A percentile compares a stretch with the other conserved stretches of the same genome.
Evolutionary conservation across 1,140 invertebrate species (phyloP).

Genomic region (Zelostemma sp.): DNA sequence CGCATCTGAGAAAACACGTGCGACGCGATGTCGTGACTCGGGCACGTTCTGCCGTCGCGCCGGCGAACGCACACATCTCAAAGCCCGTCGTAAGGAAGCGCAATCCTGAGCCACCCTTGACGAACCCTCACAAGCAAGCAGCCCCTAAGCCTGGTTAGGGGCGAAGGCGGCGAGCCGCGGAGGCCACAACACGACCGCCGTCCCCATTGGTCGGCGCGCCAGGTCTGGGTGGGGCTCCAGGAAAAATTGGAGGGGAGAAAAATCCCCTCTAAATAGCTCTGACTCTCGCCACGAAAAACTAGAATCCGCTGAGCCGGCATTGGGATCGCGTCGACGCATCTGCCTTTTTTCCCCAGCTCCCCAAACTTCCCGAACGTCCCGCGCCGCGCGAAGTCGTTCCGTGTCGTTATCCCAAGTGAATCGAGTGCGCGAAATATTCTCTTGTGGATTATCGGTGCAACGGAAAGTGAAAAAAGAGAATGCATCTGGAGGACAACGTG

Average conservation of each 20-base stretch:
- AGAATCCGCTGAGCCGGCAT: conserved; percentile 68
- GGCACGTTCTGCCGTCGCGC: no score
- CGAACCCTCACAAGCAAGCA: conserved; percentile 39
- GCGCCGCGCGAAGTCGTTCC: not conserved
- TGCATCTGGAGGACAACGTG: conserved; percentile 71
- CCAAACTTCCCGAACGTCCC: no score
- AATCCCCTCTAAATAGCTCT: conserved; percentile 69
- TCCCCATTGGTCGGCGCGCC: conserved; percentile 68
- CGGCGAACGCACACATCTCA: no score
- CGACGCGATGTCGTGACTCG: no score
- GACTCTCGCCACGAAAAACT: conserved; percentile 66
- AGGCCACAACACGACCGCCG: conserved; percentile 70
- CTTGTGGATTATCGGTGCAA: conserved; percentile 4
- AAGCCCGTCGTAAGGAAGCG: conserved; percentile 40
- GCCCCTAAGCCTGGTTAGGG: conserved; percentile 44
- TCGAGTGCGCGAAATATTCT: no score
- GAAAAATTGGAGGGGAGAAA: conserved; percentile 69
- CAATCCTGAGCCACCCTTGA: conserved; percentile 36
- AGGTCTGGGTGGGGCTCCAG: conserved; percentile 66
- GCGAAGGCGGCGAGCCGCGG: conserved; percentile 69
- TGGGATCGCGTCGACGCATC: conserved; percentile 59
- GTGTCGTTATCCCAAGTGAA: no score
- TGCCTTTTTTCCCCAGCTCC: conserved; percentile 4
- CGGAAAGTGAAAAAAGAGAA: conserved; percentile 35
- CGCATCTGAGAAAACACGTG: no score